Conservation (phyloP, 2,888 invertebrate species). For the Oligia latruncula region DNA sequence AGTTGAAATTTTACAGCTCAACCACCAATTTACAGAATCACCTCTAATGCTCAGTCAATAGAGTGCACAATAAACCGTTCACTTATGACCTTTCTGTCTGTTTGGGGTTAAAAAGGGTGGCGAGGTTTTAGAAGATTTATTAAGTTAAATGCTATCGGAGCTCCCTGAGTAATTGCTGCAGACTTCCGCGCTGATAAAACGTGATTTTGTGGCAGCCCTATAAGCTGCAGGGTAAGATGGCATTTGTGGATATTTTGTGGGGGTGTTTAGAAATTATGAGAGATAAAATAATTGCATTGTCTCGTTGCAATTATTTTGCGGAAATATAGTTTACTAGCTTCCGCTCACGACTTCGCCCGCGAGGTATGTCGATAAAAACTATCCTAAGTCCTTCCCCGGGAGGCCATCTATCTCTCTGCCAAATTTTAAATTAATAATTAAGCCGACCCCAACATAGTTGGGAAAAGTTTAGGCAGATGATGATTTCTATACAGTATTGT, state of each 20-base stretch:
- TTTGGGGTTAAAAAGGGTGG: conserved; percentile 57
- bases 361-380: too few relatives aligned
- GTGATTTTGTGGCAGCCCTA: conserved; percentile 47
- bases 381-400: too few relatives aligned
- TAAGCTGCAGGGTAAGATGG: conserved; percentile 26
- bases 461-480: too few relatives aligned
- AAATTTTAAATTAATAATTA: too few relatives aligned
- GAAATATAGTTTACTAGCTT: background rate
- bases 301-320: background rate
- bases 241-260: conserved; percentile 29
- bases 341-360: too few relatives aligned
- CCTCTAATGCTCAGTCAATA: conserved; percentile 37
- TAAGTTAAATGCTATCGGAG: conserved; percentile 63
- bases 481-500: too few relatives aligned
- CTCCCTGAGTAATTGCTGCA: conserved; percentile 64
- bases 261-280: background rate
- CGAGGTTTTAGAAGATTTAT: conserved; percentile 65
- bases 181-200: conserved; percentile 58
- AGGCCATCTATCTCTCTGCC: too few relatives aligned
- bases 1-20: conserved; percentile 34
- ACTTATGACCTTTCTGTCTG: conserved; percentile 48
- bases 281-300: conserved; percentile 7
- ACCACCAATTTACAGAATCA: conserved; percentile 18
- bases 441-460: too few relatives aligned
- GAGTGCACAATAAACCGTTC: conserved; percentile 31